Percentiles rank a stretch among this genome's conserved stretches.
These are phyloP conservation scores for Seriola quinqueradiata DNA, from an alignment of 2,113 vertebrate genomes.

Conservation along the genomic window DNA sequence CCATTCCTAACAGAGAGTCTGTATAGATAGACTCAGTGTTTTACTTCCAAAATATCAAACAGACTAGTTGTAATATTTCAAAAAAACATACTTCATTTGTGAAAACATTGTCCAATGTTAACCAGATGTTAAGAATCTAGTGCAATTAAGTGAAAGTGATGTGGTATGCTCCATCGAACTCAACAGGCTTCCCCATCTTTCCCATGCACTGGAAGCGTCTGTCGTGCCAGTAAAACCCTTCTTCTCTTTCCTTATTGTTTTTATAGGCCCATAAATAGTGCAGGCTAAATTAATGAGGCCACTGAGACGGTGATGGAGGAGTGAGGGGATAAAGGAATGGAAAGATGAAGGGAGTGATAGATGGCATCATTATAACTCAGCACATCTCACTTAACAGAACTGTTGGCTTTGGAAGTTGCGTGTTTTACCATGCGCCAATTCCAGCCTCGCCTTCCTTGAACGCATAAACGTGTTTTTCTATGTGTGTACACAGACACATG, in stretches of 20 bases:
- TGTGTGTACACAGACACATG: conserved; percentile 5
- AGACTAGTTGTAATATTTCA: conserved; percentile 38
- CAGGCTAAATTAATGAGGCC: conserved; percentile 79
- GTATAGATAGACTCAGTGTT: conserved; percentile 14
- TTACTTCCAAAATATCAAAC: conserved; percentile 28
- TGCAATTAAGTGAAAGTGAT: conserved; percentile 72
- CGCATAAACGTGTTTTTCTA: conserved; percentile 37
- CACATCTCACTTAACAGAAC: conserved; percentile 81
- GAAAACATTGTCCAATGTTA: conserved; percentile 78
- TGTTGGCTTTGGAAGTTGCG: conserved; percentile 77
- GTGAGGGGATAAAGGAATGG: conserved; percentile 72
- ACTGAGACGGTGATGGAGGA: conserved; percentile 73
- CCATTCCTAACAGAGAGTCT: not conserved
- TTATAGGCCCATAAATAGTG: conserved; percentile 80
- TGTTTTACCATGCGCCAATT: conserved; percentile 65
- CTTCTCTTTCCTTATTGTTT: conserved; percentile 74
- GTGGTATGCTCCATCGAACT: conserved; percentile 62
- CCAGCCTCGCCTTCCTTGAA: conserved; percentile 34
- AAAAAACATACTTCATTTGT: conserved; percentile 36
- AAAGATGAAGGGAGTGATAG: conserved; percentile 81
- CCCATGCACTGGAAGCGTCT: conserved; percentile 62
- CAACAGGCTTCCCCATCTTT: conserved; percentile 61
- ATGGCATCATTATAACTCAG: conserved; percentile 82
- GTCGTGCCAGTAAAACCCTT: conserved; percentile 66
- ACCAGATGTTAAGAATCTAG: conserved; percentile 74